phyloP scores from a whole-genome alignment of 1,140 invertebrate genomes.

The Popillia japonica region DNA sequence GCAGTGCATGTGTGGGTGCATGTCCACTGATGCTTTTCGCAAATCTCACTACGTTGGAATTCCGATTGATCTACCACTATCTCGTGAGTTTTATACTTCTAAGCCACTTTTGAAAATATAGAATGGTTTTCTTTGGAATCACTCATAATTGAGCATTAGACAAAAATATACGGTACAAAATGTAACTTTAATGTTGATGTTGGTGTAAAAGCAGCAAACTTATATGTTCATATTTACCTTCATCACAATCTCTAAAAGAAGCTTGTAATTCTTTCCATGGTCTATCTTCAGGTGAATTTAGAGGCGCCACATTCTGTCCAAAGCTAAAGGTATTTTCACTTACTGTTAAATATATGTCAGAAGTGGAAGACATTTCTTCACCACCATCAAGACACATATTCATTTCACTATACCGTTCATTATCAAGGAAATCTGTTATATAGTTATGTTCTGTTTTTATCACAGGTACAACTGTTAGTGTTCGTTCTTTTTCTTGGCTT shows the following conservation, averaged over 20 bases:
- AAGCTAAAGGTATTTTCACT: slow-evolving; percentile 43
- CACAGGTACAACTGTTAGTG: slow-evolving; percentile 5
- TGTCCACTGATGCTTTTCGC: too few species aligned
- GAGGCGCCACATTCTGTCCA: slow-evolving; percentile 46
- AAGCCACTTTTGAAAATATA: too few species aligned
- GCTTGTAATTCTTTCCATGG: slow-evolving; percentile 57
- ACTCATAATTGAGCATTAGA: not conserved
- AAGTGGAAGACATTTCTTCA: slow-evolving; percentile 27
- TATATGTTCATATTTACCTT: slow-evolving; percentile 16
- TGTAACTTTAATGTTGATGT: not conserved
- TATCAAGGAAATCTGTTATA: slow-evolving; percentile 45
- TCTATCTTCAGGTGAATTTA: slow-evolving; percentile 58
- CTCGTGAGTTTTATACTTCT: too few species aligned
- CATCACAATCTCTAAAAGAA: slow-evolving; percentile 42
- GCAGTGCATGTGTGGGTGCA: too few species aligned
- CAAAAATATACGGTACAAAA: not conserved
- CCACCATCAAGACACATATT: slow-evolving; percentile 16
- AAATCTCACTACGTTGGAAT: too few species aligned
- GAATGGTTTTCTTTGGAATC: too few species aligned
- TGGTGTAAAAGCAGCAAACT: not conserved
- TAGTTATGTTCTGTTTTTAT: slow-evolving; percentile 30
- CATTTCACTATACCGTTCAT: slow-evolving; percentile 44
- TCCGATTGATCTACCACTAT: too few species aligned
- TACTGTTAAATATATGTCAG: slow-evolving; percentile 42
- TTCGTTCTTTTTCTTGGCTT: not conserved